Conservation (phyloP, 2,113 vertebrate genomes). For the Ciconia maguari region DNA sequence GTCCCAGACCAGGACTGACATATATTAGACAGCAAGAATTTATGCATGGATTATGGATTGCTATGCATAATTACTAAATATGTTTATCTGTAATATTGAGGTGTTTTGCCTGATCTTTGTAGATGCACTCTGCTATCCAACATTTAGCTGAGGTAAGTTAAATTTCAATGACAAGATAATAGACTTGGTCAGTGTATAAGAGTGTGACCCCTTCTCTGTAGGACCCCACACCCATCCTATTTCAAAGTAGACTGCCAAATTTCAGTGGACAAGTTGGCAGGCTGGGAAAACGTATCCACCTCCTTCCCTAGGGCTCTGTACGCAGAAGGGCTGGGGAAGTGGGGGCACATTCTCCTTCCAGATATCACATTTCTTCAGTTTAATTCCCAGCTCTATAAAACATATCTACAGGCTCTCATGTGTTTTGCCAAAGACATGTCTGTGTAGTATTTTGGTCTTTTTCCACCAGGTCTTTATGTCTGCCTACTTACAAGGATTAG, state of each 20-base stretch:
- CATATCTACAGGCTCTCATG: background rate
- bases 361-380: background rate
- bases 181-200: background rate
- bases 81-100: background rate
- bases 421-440: background rate
- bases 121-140: background rate
- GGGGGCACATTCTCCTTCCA: background rate
- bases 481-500: conserved; percentile 11
- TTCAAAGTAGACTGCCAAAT: background rate
- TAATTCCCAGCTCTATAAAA: background rate
- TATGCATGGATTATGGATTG: background rate
- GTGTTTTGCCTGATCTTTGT: background rate
- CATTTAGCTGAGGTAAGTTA: background rate
- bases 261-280: background rate
- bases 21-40: background rate
- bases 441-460: background rate
- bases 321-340: background rate
- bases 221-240: too few relatives aligned
- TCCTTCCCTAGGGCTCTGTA: background rate
- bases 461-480: background rate
- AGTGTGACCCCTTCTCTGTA: background rate
- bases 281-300: background rate
- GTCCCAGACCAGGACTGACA: background rate
- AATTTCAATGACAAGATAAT: background rate
- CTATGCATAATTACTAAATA: background rate